A percentile compares a stretch with the other conserved stretches of the same genome.
phyloP scores from a whole-genome alignment of 2,113 vertebrate genomes.

The Aepyceros melampus region DNA sequence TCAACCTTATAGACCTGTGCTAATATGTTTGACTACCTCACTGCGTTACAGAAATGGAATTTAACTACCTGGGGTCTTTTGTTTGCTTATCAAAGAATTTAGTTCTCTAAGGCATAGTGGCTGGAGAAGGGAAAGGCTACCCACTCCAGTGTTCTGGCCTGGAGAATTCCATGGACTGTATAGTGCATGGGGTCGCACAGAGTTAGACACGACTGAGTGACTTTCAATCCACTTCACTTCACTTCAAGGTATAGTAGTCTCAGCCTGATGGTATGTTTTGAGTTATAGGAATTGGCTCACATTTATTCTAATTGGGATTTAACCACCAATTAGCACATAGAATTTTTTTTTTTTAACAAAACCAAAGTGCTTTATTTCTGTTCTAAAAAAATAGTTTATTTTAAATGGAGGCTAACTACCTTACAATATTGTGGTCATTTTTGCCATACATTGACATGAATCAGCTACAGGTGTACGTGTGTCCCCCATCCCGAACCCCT shows the following conservation, averaged over 20 bases:
- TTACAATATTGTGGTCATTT: neutral
- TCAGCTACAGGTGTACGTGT: neutral
- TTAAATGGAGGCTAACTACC: neutral
- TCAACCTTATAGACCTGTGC: neutral
- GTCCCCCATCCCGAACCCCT: neutral
- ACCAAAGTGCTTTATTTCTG: neutral
- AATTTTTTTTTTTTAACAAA: neutral
- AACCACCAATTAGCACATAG: neutral
- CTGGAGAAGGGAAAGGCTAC: neutral
- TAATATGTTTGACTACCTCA: neutral
- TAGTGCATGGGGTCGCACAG: neutral
- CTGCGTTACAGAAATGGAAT: neutral
- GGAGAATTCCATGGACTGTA: neutral
- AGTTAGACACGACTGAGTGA: neutral
- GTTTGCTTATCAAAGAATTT: neutral
- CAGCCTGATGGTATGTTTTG: neutral
- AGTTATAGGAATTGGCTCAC: neutral
- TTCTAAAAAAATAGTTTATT: neutral
- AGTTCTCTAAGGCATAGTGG: neutral
- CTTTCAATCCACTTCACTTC: neutral
- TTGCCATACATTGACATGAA: neutral
- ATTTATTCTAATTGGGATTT: neutral
- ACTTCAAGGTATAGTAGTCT: neutral
- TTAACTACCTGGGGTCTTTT: neutral
- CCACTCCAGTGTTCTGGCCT: neutral